Base-by-base conservation (phyloP, 2,113 vertebrate species). In the Calcarius ornatus region DNA sequence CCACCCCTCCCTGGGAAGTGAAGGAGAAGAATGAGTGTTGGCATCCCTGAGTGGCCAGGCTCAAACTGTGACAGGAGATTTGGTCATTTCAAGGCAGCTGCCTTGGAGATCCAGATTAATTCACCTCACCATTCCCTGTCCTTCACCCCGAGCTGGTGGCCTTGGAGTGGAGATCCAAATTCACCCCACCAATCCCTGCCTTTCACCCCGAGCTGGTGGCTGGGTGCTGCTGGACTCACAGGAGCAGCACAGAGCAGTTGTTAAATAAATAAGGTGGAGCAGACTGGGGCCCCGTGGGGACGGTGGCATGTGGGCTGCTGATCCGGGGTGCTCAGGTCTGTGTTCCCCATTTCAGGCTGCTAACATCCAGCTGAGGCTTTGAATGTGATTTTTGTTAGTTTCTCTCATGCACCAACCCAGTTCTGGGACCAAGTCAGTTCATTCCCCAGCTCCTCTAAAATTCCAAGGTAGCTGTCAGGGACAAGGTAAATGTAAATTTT, bases 301-400 rank as follows among this genome's bases (percentile, higher is more conserved):
- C 69, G 81, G 9, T 40, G 23, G 10, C 2, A 0, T 11, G 0
- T 11, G 5, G 16, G 19, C 59, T 80, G 19, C 50, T 11, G 56
- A 5, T 47, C 1, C 0, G 0, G 28, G 42, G 0, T n/a, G 45
- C 66, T 77, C 2, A 1, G 16, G 2, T 18, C 13, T 43, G 8
- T 25, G 0, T 56, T 85, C 85, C 12, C 75, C 14, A 10, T 76
- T 57, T 18, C 57, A 57, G 50, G 5, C 48, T 15, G 3, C 37
- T 57, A 11, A 1, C 25, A 16, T 70, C 71, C 81, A 24, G 20
- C 43, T 56, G 5, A 51, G 24, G 33, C 15, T 2, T 47, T 42
- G 19, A 25, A 17, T 23, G 4, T 15, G 27, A 8, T 12, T 88
- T 73, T 48, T 57, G 14, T 73, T 23, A 68, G 61, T 31, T 78